Base-by-base conservation (phyloP, 2,797 vertebrate genomes). In the Mionectes olivaceus region DNA sequence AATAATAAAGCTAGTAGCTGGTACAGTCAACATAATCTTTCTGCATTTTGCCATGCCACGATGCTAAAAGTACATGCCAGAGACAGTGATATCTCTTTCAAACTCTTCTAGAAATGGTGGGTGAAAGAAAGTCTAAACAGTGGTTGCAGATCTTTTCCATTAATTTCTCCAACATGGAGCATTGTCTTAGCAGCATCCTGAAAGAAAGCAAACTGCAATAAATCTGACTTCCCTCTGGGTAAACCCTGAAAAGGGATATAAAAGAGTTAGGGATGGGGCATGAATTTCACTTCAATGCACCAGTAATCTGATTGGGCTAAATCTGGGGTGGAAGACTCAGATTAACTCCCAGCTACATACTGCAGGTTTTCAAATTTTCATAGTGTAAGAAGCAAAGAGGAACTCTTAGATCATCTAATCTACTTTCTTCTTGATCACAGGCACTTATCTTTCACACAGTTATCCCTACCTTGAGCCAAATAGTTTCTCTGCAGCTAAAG, bases 381-480 rank as follows among this genome's bases (percentile, higher is more conserved):
- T 69, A 81, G 69, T 32, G 67, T 84, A 86, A 81, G 76, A 95
- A 93, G 70, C 39, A 73, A 81, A 95, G 82, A 76, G 63, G 47
- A 89, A 41, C 59, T 79, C 74, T 92, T 79, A 90, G 85, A 90
- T 93, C 85, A 77, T 89, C 83, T 95, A 93, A 94, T 95, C 92
- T 96, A 44, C 91, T 95, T 95, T 91, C 80, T 93, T 84, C 91
- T 92, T 7, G 28, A 95, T 95, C 95, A 95, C 37, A 92, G 63
- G 67, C 77, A 88, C 94, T 95, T 92, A 93, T 88, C 77, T 96
- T 76, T 88, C 93, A 84, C 77, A 94, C 23, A 89, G 83, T 73
- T 95, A 91, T 91, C 79, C 88, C 56, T 74, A 94, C 90, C 77
- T 88, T 91, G 80, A 96, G 86, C 74, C 90, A 90, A 93, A 91